Base-by-base conservation (phyloP, 2,797 vertebrate species). In the Triplophysa bombifrons region DNA sequence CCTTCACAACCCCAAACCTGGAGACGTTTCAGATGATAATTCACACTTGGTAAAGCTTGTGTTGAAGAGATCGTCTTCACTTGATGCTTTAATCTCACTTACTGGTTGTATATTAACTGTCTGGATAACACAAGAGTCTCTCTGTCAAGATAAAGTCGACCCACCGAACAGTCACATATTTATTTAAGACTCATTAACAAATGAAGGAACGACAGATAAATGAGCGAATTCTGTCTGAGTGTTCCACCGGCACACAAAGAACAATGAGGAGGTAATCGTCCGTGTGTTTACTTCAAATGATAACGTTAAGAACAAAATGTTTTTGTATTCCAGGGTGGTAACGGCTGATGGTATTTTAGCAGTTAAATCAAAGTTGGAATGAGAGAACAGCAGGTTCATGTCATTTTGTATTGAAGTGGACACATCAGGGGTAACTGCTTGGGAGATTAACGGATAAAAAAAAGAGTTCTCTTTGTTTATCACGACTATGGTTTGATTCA, bases 31-130 rank as follows among this genome's bases (percentile, higher is more conserved):
- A 25, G 13, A 65, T 77, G 16, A 55, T 56, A 27, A 17, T 50
- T 75, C 69, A 72, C 65, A 72, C 50, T 71, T 74, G 81, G 65
- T 77, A 73, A 50, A 65, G 46, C 30, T 14, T 67, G 68, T 5
- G 48, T 74, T 38, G 7, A 38, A 38, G 34, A 38, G 6, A 38
- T 38, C 34, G 7, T 38, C 71, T 56, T 58, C 76, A 74, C 77
- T 66, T 71, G 6, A 71, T 69, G 64, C 38, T 64, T 41, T 81
- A 75, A 84, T 86, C 82, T 83, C 34, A 46, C 34, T 75, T 20
- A 72, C 58, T 60, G 50, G 83, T 60, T 74, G 76, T 83, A 86
- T 20, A 87, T 85, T 84, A 86, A 85, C 83, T 22, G 4, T 25
- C 44, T 12, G 27, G 61, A 58, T 65, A n/a, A 65, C 11, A 12